Base-by-base conservation (phyloP, 1,140 invertebrate genomes). In the Coboldia fuscipes region DNA sequence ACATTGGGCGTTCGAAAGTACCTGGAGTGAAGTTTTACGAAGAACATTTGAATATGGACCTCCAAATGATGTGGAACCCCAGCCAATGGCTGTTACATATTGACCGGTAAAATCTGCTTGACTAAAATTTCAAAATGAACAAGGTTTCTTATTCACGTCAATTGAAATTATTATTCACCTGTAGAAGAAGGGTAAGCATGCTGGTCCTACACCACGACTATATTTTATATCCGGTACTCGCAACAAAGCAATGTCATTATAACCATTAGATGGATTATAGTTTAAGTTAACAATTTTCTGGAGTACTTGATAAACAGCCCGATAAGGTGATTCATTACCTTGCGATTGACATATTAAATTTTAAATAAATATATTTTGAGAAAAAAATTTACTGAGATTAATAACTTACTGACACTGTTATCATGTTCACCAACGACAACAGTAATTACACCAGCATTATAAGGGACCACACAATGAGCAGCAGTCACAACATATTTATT, bases 61-160 rank as follows among this genome's bases (percentile, higher is more conserved):
- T 19, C 46, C 51, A 31, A 50, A 54, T 1, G 43, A 49, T 2
- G 48, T 54, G 16, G 51, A 50, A 26, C 51, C 51, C 51, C 51
- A 54, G 6, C 51, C 51, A 13, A 51, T 45, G 3, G 45, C 48
- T 9, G 49, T 33, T 3, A 54, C 37, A 14, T 41, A 41, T 4
- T 49, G 37, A 1, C 49, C 49, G 41, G 23, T 12, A 42, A 34
- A 34, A 7, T 7, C 4, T 9, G 14, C 27, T 8, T 6, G 12
- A 7, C 22, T 23, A 23, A 23, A 6, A 6, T 7, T 7, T 7
- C 6, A 23, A 23, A 23, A 23, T 7, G 12, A 23, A 23, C 12
- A 23, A 7, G 6, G 8, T 29, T 29, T 15, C 9, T 29, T n/a
- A n/a, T n/a, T 29, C 5, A 13, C 6, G 6, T 15, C 5, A 8